phyloP scores from a whole-genome alignment of 2,888 invertebrate genomes.

The Macaria notata region DNA sequence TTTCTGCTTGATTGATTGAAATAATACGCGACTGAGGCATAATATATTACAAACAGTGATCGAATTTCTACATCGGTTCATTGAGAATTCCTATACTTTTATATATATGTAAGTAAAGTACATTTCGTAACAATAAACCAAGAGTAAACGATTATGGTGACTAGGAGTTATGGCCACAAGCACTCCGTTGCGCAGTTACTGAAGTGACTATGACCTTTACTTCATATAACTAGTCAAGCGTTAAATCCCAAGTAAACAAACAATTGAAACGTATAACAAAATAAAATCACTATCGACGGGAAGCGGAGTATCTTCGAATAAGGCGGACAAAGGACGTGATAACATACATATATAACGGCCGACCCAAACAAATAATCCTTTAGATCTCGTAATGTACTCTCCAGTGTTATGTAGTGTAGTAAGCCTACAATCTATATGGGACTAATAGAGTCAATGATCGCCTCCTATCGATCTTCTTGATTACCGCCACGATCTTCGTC shows the following conservation, averaged over 20 bases:
- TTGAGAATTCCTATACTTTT: too few relatives aligned
- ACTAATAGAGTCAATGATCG: neutral
- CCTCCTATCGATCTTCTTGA: slow-evolving; percentile 5
- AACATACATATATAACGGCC: slow-evolving; percentile 20
- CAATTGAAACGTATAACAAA: slow-evolving; percentile 13
- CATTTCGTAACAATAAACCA: too few relatives aligned
- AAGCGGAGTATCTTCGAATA: slow-evolving; percentile 8
- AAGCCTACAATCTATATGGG: neutral
- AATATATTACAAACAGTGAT: too few relatives aligned
- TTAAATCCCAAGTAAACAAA: slow-evolving; percentile 4
- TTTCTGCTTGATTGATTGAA: too few relatives aligned
- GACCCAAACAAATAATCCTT: slow-evolving; percentile 27
- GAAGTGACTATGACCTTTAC: neutral
- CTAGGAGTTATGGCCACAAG: neutral
- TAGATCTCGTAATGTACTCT: slow-evolving; percentile 10
- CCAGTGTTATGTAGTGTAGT: neutral
- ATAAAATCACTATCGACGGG: slow-evolving; percentile 10
- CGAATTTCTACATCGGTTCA: too few relatives aligned
- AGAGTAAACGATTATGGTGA: neutral
- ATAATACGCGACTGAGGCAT: too few relatives aligned
- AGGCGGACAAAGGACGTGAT: slow-evolving; percentile 17
- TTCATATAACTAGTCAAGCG: neutral
- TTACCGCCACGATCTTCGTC: slow-evolving; percentile 2
- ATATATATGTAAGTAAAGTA: too few relatives aligned
- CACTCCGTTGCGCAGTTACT: neutral